Evolutionary conservation across 2,888 invertebrate genomes (phyloP), one percentile per base, ranked within the genome.

Genomic region (Drosophila dives): DNA sequence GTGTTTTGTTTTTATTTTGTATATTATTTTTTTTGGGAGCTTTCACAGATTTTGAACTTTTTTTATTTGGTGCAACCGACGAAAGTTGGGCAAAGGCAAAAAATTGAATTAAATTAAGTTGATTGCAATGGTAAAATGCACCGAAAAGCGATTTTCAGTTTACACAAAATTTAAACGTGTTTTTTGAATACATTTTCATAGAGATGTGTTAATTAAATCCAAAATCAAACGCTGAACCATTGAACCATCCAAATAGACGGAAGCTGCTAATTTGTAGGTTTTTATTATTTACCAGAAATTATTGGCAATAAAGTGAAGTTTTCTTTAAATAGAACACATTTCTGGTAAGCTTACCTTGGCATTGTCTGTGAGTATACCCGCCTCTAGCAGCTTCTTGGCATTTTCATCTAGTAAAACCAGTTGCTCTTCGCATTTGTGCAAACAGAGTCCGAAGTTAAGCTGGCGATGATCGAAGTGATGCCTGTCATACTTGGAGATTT

Each of bases 401-500:
- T 73, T 64, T 0, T 58, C 61, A 36, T 80, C 64, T 63, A 87
- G 54, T 3, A n/a, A 29, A 15, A 71, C 77, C 53, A 91, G 61
- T n/a, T 81, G 59, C 10, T 58, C 62, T 34, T 90, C 80, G 62
- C 92, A 92, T 65, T 85, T 81, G 42, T 81, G 79, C 54, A 91
- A 62, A 66, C 92, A 92, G 12, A 92, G 73, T 11, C 92, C 92
- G 64, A 83, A 91, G 66, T 91, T 90, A 59, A 92, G 76, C 55
- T 92, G 91, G 6, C 85, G 81, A 80, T 92, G 92, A 59, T 92
- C 85, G 23, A 91, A 92, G 69, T 92, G 92, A 76, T 91, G 91
- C n/a, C 86, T 84, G 45, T 85, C 65, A 49, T 89, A 91, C 68
- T 81, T 84, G 12, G 91, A 90, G 55, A 91, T 86, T 59, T 87